Evolutionary conservation across 2,888 invertebrate species (phyloP), one percentile per base, ranked within the genome.

Genomic region (Xanthia icteritia): DNA sequence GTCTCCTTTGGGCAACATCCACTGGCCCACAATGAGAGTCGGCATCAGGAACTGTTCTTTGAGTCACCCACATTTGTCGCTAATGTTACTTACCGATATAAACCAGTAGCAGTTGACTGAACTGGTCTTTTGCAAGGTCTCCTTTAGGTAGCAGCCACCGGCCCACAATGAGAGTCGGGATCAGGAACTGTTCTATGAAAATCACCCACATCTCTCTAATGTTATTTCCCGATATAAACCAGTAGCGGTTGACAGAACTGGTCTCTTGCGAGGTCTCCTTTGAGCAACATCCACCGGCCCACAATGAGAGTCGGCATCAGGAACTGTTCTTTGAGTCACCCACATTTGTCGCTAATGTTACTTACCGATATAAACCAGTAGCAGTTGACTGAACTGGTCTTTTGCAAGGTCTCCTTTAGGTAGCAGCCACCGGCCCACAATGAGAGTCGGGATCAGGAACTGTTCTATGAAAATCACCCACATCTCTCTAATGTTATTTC

Each of bases 131-230:
- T 0, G 99, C 99, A 71, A 99, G 97, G 89, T 99, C 98, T 0
- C 99, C 99, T 92, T 99, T 99, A 5, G 99, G 99, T 84, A 99
- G 96, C 95, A 99, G 97, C 99, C 99, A 99, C 69, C 99, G 97
- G 0, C 99, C 99, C 81, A 99, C 98, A 88, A 99, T 99, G 23
- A 99, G 97, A 60, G 98, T 98, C 81, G 99, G 95, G 98, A 99
- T 98, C 20, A 99, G 96, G 93, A 99, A 98, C 95, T 99, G 99
- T 91, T 99, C 99, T 72, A 99, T 98, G 23, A 98, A 95, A 0
- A 98, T 98, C 80, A 98, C 98, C 98, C 98, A 98, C 81, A 98
- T 98, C 90, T 98, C 98, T 0, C 8, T 17, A 69, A 20, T 8
- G 2, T 9, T 56, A 86, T 31, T 31, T 31, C 31, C 31, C 31